Evolutionary conservation across 2,888 invertebrate genomes (phyloP).

Genomic region (Liodrosophila aerea): DNA sequence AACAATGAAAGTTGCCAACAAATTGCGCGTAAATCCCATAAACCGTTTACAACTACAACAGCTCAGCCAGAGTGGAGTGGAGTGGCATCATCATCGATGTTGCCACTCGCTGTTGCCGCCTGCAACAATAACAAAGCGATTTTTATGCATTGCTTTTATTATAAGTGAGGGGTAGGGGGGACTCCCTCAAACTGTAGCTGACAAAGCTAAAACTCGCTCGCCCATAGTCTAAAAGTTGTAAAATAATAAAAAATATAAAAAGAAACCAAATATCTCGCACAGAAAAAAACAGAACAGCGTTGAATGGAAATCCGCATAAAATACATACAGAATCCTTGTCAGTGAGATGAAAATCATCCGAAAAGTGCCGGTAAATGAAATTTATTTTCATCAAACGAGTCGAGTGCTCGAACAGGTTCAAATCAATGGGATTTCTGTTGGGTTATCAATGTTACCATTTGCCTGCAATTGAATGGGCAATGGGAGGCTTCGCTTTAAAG

Average conservation of each 20-base stretch:
- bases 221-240: slow-evolving; percentile 49
- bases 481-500: slow-evolving; percentile 14
- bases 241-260: slow-evolving; percentile 20
- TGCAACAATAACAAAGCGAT: slow-evolving; percentile 77
- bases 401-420: slow-evolving; percentile 23
- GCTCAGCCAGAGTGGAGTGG: slow-evolving; percentile 41
- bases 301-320: not conserved
- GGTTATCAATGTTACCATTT: slow-evolving; percentile 35
- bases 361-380: slow-evolving; percentile 59
- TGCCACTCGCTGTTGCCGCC: slow-evolving; percentile 49
- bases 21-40: slow-evolving; percentile 80
- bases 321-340: not conserved
- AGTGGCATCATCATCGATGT: slow-evolving; percentile 54
- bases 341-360: slow-evolving; percentile 11
- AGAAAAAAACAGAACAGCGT: too few relatives aligned
- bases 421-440: slow-evolving; percentile 37
- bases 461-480: slow-evolving; percentile 27
- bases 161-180: not conserved
- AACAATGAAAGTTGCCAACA: slow-evolving; percentile 72
- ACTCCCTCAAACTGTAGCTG: slow-evolving; percentile 28
- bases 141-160: slow-evolving; percentile 64
- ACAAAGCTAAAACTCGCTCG: slow-evolving; percentile 59
- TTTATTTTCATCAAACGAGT: slow-evolving; percentile 64
- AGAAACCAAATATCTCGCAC: not conserved
- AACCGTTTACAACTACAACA: slow-evolving; percentile 79